phyloP scores from a whole-genome alignment of 2,113 vertebrate genomes.

The Arvicanthis niloticus region DNA sequence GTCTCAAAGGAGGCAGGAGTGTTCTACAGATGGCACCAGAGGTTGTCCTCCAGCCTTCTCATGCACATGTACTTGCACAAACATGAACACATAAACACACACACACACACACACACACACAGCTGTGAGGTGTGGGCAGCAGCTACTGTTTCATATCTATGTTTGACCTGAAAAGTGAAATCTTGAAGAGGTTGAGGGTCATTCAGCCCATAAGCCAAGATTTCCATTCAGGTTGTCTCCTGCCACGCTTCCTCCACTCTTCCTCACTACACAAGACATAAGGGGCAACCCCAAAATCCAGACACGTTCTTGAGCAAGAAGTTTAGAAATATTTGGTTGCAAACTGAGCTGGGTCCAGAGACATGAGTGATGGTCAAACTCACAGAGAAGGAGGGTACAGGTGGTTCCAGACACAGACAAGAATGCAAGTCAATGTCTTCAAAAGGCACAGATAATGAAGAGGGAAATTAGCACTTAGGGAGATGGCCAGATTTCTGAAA shows the following conservation, averaged over 20 bases:
- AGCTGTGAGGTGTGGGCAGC: neutral
- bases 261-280: neutral
- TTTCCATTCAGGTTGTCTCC: neutral
- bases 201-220: neutral
- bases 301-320: neutral
- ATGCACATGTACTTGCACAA: neutral
- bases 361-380: neutral
- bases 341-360: neutral
- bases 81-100: neutral
- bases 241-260: neutral
- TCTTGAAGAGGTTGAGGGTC: neutral
- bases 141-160: neutral
- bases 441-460: neutral
- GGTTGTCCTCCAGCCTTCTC: neutral
- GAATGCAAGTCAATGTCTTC: neutral
- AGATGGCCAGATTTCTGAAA: neutral
- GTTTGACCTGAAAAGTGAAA: slow-evolving; percentile 12
- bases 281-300: neutral
- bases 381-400: neutral
- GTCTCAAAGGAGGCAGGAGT: neutral
- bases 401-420: neutral
- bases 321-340: neutral
- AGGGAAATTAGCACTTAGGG: neutral
- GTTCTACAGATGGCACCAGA: neutral
- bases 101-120: neutral